A percentile compares a stretch with the other conserved stretches of the same genome.
phyloP scores from a whole-genome alignment of 2,113 vertebrate genomes.

The Passerina amoena region DNA sequence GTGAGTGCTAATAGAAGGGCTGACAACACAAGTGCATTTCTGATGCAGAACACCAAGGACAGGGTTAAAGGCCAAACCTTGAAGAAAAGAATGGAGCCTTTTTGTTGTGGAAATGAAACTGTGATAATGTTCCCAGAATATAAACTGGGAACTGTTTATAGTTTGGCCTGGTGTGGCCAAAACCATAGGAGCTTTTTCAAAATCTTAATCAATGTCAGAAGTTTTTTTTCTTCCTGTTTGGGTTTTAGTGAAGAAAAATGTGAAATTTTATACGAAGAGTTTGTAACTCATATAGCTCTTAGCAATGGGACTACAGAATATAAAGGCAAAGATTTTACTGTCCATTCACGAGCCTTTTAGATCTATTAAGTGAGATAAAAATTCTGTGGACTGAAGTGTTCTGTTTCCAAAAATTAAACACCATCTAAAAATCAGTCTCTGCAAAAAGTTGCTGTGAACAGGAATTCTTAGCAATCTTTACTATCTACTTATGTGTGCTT shows the following conservation, averaged over 20 bases:
- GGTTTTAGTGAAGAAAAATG: constrained; percentile 8
- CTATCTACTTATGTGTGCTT: background rate
- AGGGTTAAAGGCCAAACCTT: constrained; percentile 42
- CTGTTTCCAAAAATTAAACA: background rate
- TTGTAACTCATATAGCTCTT: constrained; percentile 6
- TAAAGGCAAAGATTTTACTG: background rate
- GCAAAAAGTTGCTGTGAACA: background rate
- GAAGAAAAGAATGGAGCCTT: constrained; percentile 35
- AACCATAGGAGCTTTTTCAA: constrained; percentile 42
- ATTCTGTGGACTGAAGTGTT: background rate
- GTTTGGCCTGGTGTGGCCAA: constrained; percentile 12
- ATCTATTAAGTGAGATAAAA: background rate
- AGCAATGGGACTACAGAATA: constrained; percentile 1
- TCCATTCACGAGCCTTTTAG: background rate
- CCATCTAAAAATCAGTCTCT: background rate
- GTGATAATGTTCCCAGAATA: constrained; percentile 49
- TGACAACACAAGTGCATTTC: constrained; percentile 52
- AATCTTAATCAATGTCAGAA: constrained; percentile 58
- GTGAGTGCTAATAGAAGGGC: background rate
- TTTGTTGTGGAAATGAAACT: constrained; percentile 65
- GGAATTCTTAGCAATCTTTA: background rate
- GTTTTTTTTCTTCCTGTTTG: background rate
- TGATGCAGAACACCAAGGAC: constrained; percentile 47
- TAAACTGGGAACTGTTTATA: constrained; percentile 7
- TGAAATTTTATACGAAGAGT: constrained; percentile 15